Evolutionary conservation across 2,113 vertebrate species (phyloP), one percentile per base, ranked within the genome.

Genomic region (Narcine bancroftii): DNA sequence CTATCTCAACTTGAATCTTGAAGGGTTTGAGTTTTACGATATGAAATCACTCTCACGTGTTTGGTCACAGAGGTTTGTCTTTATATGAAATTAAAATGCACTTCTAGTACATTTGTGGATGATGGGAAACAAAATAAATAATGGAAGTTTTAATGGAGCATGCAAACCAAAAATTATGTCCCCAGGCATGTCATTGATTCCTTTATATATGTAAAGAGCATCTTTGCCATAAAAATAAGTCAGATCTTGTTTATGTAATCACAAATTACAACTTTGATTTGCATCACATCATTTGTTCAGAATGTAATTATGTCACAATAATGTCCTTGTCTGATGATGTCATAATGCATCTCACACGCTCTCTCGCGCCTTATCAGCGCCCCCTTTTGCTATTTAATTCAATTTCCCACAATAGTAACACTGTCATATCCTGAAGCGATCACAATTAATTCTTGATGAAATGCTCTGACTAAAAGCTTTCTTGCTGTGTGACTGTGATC

Each of bases 71-170:
- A 69, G 65, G 39, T 47, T 91, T 69, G 45, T 91, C 65, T 69
- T 91, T 91, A 91, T 91, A 69, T 66, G 63, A 91, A 66, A 66
- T 69, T 91, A 66, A 69, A 91, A 91, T 47, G 63, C 26, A 26
- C 29, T 71, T 45, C 89, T 71, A 45, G 60, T 87, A 87, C n/a
- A 66, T 69, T 91, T 91, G 89, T 91, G 89, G 71, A 91, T 71
- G 89, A 71, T 91, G 39, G 36, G 63, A 91, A 91, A 91, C 39
- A 91, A 45, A 91, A 91, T 91, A 17, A 71, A 91, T 91, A 71
- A 91, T 69, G 65, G 63, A 91, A 91, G 63, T 71, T 91, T 91
- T 91, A 91, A 66, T 91, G 63, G 65, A 91, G 63, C 89, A 45
- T 91, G 81, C 81, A 63, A 87, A n/a, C 53, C 53, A 60, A 87